Evolutionary conservation across 2,888 invertebrate species (phyloP).

Genomic region (Plemyria rubiginata): DNA sequence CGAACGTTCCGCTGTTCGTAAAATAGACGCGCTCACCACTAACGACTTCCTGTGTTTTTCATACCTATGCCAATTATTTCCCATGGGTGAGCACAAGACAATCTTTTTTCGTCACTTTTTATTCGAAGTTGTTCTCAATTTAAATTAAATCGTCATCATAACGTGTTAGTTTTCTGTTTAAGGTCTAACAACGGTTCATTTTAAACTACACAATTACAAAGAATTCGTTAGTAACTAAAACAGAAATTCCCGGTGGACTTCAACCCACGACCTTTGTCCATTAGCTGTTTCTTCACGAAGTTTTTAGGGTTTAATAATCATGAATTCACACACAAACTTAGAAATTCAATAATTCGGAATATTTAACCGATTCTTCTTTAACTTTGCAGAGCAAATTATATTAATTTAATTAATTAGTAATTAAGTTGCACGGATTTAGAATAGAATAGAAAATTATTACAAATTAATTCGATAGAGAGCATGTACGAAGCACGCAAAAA

Average conservation of each 20-base stretch:
- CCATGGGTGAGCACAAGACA: slow-evolving; percentile 74
- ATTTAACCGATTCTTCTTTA: no score
- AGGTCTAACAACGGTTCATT: slow-evolving; percentile 7
- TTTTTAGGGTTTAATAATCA: no score
- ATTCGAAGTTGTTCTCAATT: slow-evolving; percentile 54
- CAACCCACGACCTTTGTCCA: not conserved
- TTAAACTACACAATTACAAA: not conserved
- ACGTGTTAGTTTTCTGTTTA: slow-evolving; percentile 9
- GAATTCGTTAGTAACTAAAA: not conserved
- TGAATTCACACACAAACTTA: not conserved
- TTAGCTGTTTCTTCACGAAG: not conserved
- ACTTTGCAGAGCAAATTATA: no score
- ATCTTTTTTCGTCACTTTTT: slow-evolving; percentile 51
- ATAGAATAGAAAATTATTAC: no score
- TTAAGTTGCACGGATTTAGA: no score
- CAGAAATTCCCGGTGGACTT: not conserved
- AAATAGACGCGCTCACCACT: slow-evolving; percentile 76
- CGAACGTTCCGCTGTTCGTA: slow-evolving; percentile 60
- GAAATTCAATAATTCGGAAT: no score
- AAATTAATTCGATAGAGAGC: no score
- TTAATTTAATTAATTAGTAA: no score
- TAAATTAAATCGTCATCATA: slow-evolving; percentile 43
- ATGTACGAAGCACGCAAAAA: no score
- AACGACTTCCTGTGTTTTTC: slow-evolving; percentile 83
- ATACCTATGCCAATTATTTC: slow-evolving; percentile 80